A percentile compares a stretch with the other conserved stretches of the same genome.
These are phyloP conservation scores for Arothron firmamentum DNA, from an alignment of 2,113 vertebrate genomes.

Conservation along the genomic window DNA sequence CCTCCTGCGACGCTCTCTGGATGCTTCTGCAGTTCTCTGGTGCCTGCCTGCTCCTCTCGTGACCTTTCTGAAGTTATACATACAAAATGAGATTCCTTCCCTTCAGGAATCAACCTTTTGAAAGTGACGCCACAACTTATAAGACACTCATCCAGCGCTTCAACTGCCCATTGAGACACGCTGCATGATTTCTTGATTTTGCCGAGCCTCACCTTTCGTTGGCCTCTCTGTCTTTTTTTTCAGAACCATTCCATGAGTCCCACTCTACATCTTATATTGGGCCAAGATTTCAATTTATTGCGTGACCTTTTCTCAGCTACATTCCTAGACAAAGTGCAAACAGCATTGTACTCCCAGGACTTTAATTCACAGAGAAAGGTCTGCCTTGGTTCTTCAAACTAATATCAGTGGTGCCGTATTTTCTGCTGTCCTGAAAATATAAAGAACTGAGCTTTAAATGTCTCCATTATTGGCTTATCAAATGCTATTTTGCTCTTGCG, in stretches of 20 bases:
- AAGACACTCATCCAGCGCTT: slow-evolving; percentile 34
- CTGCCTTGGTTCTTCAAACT: slow-evolving; percentile 30
- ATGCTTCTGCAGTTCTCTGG: slow-evolving; percentile 53
- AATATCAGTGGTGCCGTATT: slow-evolving; percentile 20
- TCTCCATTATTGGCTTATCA: slow-evolving; percentile 8
- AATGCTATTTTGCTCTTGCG: slow-evolving; percentile 13
- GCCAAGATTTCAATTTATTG: slow-evolving; percentile 64
- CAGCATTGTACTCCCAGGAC: slow-evolving; percentile 32
- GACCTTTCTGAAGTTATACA: slow-evolving; percentile 77
- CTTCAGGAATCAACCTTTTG: slow-evolving; percentile 64
- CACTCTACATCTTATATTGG: slow-evolving; percentile 58
- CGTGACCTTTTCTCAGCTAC: slow-evolving; percentile 60
- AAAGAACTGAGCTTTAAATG: slow-evolving; percentile 1
- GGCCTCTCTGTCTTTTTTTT: slow-evolving; percentile 26
- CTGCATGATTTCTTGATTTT: slow-evolving; percentile 20
- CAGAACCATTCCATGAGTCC: slow-evolving; percentile 44
- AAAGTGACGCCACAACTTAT: slow-evolving; percentile 39
- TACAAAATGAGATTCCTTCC: slow-evolving; percentile 70
- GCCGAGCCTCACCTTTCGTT: not conserved
- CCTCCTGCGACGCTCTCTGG: slow-evolving; percentile 30
- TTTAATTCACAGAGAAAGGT: slow-evolving; percentile 14
- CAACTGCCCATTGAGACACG: slow-evolving; percentile 42
- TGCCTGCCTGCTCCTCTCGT: slow-evolving; percentile 56
- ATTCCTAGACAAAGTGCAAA: slow-evolving; percentile 51
- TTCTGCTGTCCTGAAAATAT: slow-evolving; percentile 17